Evolutionary conservation across 2,888 invertebrate species (phyloP), one percentile per base, ranked within the genome.

Genomic region (Drosophila yooni): DNA sequence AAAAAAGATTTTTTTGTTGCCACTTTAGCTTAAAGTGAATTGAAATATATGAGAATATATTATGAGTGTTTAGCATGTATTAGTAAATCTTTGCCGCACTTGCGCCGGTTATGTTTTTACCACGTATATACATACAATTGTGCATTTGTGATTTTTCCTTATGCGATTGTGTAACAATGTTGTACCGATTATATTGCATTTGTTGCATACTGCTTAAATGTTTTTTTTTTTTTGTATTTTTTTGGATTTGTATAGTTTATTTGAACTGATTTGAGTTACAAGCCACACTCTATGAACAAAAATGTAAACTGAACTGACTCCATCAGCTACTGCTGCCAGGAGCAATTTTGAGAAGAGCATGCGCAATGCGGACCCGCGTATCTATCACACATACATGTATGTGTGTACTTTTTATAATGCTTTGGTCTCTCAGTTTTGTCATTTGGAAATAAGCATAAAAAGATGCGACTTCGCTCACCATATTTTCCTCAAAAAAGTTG

Each of bases 271-370:
- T 46, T 46, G 15, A 46, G 46, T 8, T 15, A 4, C 25, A 25
- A 25, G 7, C 46, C 46, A 46, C 25, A 46, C 15, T 13, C 46
- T 15, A 15, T 15, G 25, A 46, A 46, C 7, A 46, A 25, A 46
- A 46, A 46, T 46, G 46, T 46, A 15, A 46, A 25, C 46, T 46
- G 46, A 46, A 46, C 46, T 46, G 25, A 25, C 46, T 46, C 25
- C 21, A 25, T 25, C 13, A 15, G 46, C 21, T 15, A 46, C 46
- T 15, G 25, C 46, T 25, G 21, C 46, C 46, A 46, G 46, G 46
- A 46, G 46, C 46, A 46, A 21, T 2, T 46, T 46, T 15, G 25
- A 8, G 21, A 7, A 25, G 15, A 4, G 46, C 25, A 25, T 25
- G 46, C 46, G 46, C 46, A 46, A 25, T 46, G 46, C 46, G 25